Evolutionary conservation across 2,797 vertebrate genomes (phyloP), one percentile per base, ranked within the genome.

Genomic region (Clarias laeviceps): DNA sequence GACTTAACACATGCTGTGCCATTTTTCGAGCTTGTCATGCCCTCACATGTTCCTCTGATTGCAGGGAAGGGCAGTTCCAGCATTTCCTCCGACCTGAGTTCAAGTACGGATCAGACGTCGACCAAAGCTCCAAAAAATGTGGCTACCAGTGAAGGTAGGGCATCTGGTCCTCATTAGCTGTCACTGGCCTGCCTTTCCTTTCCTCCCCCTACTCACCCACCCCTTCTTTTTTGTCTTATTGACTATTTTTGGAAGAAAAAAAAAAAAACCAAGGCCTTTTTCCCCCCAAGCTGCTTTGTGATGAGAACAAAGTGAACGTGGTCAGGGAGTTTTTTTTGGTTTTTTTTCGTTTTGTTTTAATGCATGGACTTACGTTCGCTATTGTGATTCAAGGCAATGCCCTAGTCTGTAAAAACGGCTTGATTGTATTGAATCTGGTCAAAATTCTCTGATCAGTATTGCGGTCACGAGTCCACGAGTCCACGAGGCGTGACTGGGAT

Each of bases 61-160:
- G 90, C 89, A 97, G 96, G 96, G 93, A 97, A 97, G 95, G 96
- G 96, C 95, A 97, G 96, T 95, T 97, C 96, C 95, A 97, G 96
- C 95, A 96, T 97, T 95, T 97, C 96, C 96, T 97, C 96, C 92
- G 96, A 97, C 93, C 94, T 97, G 94, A 97, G 96, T 94, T 97
- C 96, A 93, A 96, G 96, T 92, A 97, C 96, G 20, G 96, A 97
- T 95, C 96, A 97, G 91, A 97, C 96, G 0, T 96, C 96, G 14
- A 97, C 96, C 91, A 97, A 96, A 96, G 95, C 95, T 90, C 95
- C 94, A 88, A 97, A 95, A 92, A 97, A 97, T 97, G 96, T 94
- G 89, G 96, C 96, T 91, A 96, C 96, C 93, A 97, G 96, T 61
- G 96, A 97, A 97, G 96, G 96, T 97, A 96, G 85, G 90, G 95